phyloP scores from a whole-genome alignment of 2,113 vertebrate genomes.

The Nibea albiflora region DNA sequence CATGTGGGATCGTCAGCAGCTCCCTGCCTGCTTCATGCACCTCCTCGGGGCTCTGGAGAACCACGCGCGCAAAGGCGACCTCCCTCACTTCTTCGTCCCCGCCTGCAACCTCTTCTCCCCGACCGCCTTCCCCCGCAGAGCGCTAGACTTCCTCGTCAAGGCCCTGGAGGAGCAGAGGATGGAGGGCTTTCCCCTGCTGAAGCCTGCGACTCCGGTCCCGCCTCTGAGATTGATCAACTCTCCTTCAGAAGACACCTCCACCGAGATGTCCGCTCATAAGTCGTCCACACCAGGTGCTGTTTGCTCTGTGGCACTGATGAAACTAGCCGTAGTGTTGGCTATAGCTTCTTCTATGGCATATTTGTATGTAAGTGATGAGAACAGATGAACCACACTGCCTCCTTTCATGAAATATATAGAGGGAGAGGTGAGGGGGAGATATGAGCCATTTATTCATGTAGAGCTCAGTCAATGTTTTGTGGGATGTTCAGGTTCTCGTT shows the following conservation, averaged over 20 bases:
- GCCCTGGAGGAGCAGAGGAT: slow-evolving; percentile 70
- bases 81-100: slow-evolving; percentile 80
- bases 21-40: slow-evolving; percentile 72
- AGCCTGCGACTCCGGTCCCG: slow-evolving; percentile 30
- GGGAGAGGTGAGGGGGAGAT: too few relatives aligned
- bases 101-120: slow-evolving; percentile 75
- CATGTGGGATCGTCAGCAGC: slow-evolving; percentile 59
- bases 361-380: neutral
- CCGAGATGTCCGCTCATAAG: neutral
- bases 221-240: neutral
- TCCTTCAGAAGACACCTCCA: neutral
- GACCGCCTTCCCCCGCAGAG: slow-evolving; percentile 56
- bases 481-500: too few relatives aligned
- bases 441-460: too few relatives aligned
- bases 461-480: too few relatives aligned
- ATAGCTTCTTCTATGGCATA: neutral
- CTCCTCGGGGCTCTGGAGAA: slow-evolving; percentile 68
- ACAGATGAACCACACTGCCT: neutral
- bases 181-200: slow-evolving; percentile 66
- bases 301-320: neutral
- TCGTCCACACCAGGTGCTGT: rapidly evolving
- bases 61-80: slow-evolving; percentile 46
- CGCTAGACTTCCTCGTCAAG: slow-evolving; percentile 63
- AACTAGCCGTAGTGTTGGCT: neutral
- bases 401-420: neutral